Conservation (phyloP, 2,113 vertebrate genomes). For the Aegithalos caudatus region DNA sequence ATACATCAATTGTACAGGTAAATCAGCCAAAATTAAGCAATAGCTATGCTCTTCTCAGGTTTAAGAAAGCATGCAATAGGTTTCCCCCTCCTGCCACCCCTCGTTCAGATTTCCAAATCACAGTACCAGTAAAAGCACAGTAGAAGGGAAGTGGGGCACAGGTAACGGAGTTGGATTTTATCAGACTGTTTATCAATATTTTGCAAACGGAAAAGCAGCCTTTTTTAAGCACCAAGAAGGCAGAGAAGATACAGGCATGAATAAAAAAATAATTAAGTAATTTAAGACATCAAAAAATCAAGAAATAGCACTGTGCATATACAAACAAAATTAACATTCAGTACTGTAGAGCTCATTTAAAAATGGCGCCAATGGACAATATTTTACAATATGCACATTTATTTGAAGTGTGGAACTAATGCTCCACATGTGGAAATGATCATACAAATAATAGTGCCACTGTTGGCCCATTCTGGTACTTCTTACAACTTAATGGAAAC, state of each 20-base stretch:
- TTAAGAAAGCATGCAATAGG: constrained; percentile 51
- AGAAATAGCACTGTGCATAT: constrained; percentile 57
- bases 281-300: constrained; percentile 45
- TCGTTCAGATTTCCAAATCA: constrained; percentile 6
- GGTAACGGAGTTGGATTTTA: background rate
- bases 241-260: constrained; percentile 40
- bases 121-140: constrained; percentile 15
- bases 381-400: constrained; percentile 73
- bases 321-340: constrained; percentile 53
- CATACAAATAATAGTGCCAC: constrained; percentile 48
- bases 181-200: constrained; percentile 40
- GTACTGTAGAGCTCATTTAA: constrained; percentile 39
- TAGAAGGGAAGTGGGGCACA: constrained; percentile 19
- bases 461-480: constrained; percentile 9
- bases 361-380: constrained; percentile 57
- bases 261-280: constrained; percentile 43
- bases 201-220: constrained; percentile 47
- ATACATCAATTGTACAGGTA: constrained; percentile 63
- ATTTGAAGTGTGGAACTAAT: constrained; percentile 57
- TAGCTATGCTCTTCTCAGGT: constrained; percentile 25
- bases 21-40: constrained; percentile 60
- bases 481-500: constrained; percentile 65
- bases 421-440: constrained; percentile 53
- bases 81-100: constrained; percentile 24
- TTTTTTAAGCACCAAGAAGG: constrained; percentile 56